Evolutionary conservation across 2,888 invertebrate genomes (phyloP), one percentile per base, ranked within the genome.

Genomic region (Idaea dimidiata): DNA sequence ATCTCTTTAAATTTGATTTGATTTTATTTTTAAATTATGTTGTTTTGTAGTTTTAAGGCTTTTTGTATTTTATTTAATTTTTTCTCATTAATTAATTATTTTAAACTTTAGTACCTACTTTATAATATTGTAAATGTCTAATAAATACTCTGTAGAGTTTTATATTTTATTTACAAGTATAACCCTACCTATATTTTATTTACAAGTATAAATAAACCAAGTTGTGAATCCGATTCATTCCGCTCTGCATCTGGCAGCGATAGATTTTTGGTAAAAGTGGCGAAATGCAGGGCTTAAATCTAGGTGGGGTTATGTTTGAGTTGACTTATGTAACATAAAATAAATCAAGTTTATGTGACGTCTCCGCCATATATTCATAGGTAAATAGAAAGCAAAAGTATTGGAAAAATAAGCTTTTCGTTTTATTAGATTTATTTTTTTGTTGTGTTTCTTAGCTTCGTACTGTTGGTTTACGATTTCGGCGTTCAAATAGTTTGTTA

Each of bases 321-420:
- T 86, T 87, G 86, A 84, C 82, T 80, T 81, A 81, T 82, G 85
- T 88, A 84, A 88, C 81, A 78, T 80, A 74, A 85, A 81, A 90
- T 91, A 91, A 91, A 91, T 91, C 90, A 91, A 86, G 86, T 91
- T 91, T 90, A 90, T 90, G 90, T 88, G 90, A 86, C 91, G 78
- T 81, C 74, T 83, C 84, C 87, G 89, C 85, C 87, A 83, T 84
- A 82, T 74, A 73, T 81, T 79, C 75, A 76, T 76, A 79, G 76
- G 79, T 81, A 70, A 71, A 69, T 67, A 18, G 56, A 56, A 56
- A 18, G 56, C 66, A 69, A n/a, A 24, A 24, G 24, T 24, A 68
- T 71, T 66, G 62, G 66, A 59, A 56, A 74, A 76, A 76, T 43
- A 43, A 43, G 14, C 43, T 8, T 43, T 43, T 43, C 10, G 43